Evolutionary conservation across 2,888 invertebrate species (phyloP).

Genomic region (Eledona agricola): DNA sequence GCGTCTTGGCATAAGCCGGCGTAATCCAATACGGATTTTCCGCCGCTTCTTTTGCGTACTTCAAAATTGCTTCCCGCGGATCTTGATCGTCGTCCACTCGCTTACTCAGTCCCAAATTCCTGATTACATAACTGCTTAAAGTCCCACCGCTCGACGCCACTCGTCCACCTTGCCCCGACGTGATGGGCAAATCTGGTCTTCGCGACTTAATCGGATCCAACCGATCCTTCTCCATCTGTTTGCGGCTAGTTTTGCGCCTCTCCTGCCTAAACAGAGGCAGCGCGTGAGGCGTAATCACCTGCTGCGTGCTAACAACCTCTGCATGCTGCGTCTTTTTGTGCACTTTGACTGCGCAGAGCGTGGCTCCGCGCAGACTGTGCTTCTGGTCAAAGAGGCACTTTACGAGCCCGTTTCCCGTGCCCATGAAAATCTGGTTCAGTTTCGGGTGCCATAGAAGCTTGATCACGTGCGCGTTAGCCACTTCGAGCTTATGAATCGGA

Average conservation of each 20-base stretch:
- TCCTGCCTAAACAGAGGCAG: constrained; percentile 95
- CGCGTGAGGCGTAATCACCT: constrained; percentile 96
- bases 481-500: constrained; percentile 76
- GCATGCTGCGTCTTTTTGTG: constrained; percentile 78
- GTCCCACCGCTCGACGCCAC: constrained; percentile 96
- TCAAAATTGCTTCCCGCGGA: constrained; percentile 93
- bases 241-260: constrained; percentile 85
- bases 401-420: constrained; percentile 89
- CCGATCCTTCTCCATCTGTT: constrained; percentile 90
- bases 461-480: constrained; percentile 84
- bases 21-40: constrained; percentile 98
- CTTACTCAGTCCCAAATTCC: constrained; percentile 93
- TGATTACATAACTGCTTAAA: constrained; percentile 88
- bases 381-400: constrained; percentile 92
- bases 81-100: constrained; percentile 92
- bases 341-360: constrained; percentile 85
- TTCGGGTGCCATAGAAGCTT: constrained; percentile 96
- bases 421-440: constrained; percentile 94
- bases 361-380: constrained; percentile 88
- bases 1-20: constrained; percentile 89
- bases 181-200: constrained; percentile 86
- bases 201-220: constrained; percentile 85
- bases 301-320: constrained; percentile 88
- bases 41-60: constrained; percentile 93
- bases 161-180: constrained; percentile 90